phyloP scores from a whole-genome alignment of 92 coral and sea anemone species.

The Phymanthus crucifer region DNA sequence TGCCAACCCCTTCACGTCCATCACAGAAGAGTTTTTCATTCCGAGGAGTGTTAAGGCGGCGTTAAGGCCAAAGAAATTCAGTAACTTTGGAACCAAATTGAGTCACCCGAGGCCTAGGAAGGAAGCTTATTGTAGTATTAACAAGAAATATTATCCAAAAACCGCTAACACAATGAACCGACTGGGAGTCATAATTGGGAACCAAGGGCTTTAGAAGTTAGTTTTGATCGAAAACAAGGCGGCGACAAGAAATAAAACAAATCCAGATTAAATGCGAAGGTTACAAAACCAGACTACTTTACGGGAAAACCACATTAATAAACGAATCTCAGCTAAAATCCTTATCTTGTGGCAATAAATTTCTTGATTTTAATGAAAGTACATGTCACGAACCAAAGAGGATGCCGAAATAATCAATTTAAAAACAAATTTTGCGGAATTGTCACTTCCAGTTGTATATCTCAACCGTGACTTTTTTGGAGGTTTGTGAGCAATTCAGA shows the following conservation, averaged over 20 bases:
- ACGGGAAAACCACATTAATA: neutral
- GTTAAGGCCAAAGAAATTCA: neutral
- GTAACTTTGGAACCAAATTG: neutral
- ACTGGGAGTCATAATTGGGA: neutral
- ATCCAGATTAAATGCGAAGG: neutral
- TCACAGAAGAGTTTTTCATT: neutral
- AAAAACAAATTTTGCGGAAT: neutral
- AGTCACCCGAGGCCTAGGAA: neutral
- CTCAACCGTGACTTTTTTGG: neutral
- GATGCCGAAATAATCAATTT: neutral
- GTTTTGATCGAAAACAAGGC: neutral
- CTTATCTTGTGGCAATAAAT: neutral
- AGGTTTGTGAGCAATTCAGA: neutral
- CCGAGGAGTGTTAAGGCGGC: neutral
- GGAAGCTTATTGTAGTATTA: neutral
- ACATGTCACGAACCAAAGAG: neutral
- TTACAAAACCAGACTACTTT: neutral
- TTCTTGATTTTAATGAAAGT: neutral
- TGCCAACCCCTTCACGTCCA: neutral
- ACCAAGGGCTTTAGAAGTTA: neutral
- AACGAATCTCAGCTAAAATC: neutral
- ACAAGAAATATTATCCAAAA: neutral
- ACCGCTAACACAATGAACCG: neutral
- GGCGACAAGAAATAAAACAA: neutral
- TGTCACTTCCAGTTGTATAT: neutral